These are phyloP conservation scores for Catocala nupta DNA, from an alignment of 2,888 invertebrate genomes.

Conservation along the genomic window DNA sequence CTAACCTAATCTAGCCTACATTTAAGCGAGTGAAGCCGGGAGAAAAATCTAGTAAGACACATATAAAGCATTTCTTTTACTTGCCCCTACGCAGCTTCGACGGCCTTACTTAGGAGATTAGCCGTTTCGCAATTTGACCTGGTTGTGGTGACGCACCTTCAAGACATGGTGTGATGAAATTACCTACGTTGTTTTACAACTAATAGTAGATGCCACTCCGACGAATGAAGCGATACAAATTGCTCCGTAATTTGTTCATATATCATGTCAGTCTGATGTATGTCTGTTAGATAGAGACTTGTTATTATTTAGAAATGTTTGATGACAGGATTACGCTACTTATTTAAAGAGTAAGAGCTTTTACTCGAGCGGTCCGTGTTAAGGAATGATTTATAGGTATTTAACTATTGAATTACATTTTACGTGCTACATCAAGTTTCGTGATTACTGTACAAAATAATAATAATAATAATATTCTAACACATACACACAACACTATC, in stretches of 20 bases:
- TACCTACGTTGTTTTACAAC: conserved; percentile 51
- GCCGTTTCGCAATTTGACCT: conserved; percentile 55
- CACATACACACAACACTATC: too few relatives aligned
- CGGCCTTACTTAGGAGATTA: conserved; percentile 54
- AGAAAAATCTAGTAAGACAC: not conserved
- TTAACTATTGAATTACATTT: too few relatives aligned
- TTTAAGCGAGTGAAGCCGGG: too few relatives aligned
- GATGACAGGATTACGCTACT: too few relatives aligned
- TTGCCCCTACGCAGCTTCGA: conserved; percentile 8
- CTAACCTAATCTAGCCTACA: too few relatives aligned
- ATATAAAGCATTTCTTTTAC: conserved; percentile 10
- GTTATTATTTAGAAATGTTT: too few relatives aligned
- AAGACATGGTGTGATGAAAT: conserved; percentile 53
- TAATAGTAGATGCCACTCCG: conserved; percentile 34
- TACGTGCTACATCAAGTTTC: too few relatives aligned
- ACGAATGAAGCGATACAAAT: conserved; percentile 42
- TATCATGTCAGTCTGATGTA: conserved; percentile 22
- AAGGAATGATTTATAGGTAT: too few relatives aligned
- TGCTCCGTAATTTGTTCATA: conserved; percentile 43
- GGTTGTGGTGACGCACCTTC: conserved; percentile 56
- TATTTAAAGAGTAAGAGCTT: too few relatives aligned
- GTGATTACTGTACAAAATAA: too few relatives aligned
- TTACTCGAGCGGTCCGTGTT: too few relatives aligned
- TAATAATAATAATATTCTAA: too few relatives aligned
- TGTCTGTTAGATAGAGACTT: conserved; percentile 7